Base-by-base conservation (phyloP, 2,888 invertebrate species). In the Crioceris asparagi region DNA sequence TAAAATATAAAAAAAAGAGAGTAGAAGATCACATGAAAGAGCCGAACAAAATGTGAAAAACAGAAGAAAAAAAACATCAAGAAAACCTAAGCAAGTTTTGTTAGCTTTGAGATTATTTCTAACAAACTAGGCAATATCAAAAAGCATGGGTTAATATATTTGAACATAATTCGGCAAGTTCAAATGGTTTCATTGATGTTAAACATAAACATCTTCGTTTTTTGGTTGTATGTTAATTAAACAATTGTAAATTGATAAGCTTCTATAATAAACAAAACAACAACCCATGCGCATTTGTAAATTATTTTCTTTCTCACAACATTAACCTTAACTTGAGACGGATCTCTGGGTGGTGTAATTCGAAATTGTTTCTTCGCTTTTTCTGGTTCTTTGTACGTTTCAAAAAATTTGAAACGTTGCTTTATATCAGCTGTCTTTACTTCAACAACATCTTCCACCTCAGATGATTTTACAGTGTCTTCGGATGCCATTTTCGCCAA, bases 361-460 rank as follows among this genome's bases (percentile, higher is more conserved):
- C 88, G 75, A 69, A 90, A 90, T 61, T 77, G 72, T 63, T 78
- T 82, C 53, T 77, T 72, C 48, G 72, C 67, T 55, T 71, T 68
- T 51, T 74, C 73, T 49, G 80, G 78, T 33, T 84, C 83, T 55
- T 73, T 75, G 70, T 84, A 90, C 0, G 80, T 81, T 72, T 90
- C 90, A 68, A 91, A 91, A 72, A 90, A 91, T 66, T 84, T 83
- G 72, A 90, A 92, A 54, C 85, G 75, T 60, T 84, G 79, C 38
- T 83, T 78, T 50, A 91, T 79, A 62, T 88, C 87, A 1, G 83
- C 78, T 1, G 87, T 86, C 64, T 82, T 75, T 39, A 87, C 78
- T 55, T 75, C 74, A 15, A 87, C 75, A 52, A 88, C 86, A 21
- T 77, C 61, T 40, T 74, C 72, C 57, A 84, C 81, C 17, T 47